Percentiles rank a stretch among this genome's conserved stretches.
phyloP scores from a whole-genome alignment of 2,113 vertebrate species.

The Apodemus speciosus region DNA sequence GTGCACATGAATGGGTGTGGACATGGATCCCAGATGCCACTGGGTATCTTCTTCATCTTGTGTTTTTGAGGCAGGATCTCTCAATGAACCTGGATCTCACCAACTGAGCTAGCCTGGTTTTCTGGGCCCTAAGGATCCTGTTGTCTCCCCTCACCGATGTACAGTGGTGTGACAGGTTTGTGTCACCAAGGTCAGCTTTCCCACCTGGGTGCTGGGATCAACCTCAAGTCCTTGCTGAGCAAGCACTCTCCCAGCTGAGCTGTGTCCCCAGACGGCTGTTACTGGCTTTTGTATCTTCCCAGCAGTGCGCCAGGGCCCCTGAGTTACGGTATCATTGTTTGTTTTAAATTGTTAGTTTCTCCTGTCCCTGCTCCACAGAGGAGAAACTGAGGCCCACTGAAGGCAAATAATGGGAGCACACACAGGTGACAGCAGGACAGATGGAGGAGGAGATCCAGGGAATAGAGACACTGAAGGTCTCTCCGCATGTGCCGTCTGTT shows the following conservation, averaged over 20 bases:
- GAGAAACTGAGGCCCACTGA: not conserved
- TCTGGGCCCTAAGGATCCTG: not conserved
- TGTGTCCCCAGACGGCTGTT: not conserved
- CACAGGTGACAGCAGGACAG: rapidly evolving
- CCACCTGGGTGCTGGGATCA: not conserved
- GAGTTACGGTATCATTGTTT: not conserved
- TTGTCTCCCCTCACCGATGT: not conserved
- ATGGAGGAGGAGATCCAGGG: not conserved
- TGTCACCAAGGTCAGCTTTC: not conserved
- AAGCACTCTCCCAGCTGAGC: not conserved
- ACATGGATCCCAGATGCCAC: no score
- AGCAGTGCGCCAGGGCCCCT: not conserved
- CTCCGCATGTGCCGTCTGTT: not conserved
- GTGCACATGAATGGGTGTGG: not conserved
- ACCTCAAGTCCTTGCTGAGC: not conserved
- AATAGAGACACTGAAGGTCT: not conserved
- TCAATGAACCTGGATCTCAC: not conserved
- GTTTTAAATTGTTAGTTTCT: not conserved
- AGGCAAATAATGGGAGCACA: no score
- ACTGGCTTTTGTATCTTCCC: not conserved
- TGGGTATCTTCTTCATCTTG: not conserved
- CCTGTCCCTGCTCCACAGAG: not conserved
- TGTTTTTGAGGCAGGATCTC: not conserved
- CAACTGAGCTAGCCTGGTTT: not conserved
- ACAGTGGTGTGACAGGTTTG: not conserved